Conservation (phyloP, 2,113 vertebrate species). For the Nesospiza acunhae region DNA sequence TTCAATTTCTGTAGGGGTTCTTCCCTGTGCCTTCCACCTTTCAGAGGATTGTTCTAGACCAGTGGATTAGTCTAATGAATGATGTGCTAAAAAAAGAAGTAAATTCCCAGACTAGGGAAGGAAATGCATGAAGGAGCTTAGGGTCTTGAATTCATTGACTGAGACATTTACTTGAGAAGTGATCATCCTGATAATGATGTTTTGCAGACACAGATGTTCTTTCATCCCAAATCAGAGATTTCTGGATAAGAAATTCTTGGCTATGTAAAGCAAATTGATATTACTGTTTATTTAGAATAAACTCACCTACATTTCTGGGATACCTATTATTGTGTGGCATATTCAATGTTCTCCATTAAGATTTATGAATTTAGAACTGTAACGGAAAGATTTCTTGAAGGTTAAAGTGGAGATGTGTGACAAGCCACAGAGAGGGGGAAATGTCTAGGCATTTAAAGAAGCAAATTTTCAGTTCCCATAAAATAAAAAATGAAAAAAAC, state of each 20-base stretch:
- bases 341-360: background rate
- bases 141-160: background rate
- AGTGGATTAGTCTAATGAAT: background rate
- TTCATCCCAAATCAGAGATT: background rate
- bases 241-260: background rate
- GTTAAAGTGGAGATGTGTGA: background rate
- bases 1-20: background rate
- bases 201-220: background rate
- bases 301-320: background rate
- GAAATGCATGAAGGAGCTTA: background rate
- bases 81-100: background rate
- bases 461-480: background rate
- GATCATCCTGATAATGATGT: background rate
- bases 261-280: background rate
- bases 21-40: background rate
- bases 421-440: background rate
- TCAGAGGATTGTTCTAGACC: background rate
- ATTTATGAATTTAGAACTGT: background rate
- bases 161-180: background rate
- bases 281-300: background rate
- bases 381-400: background rate
- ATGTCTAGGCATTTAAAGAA: background rate
- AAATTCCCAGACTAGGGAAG: background rate
- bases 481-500: too few relatives aligned
- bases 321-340: background rate